Conservation (phyloP, 2,888 invertebrate species). For the Petrolisthes cinctipes region DNA sequence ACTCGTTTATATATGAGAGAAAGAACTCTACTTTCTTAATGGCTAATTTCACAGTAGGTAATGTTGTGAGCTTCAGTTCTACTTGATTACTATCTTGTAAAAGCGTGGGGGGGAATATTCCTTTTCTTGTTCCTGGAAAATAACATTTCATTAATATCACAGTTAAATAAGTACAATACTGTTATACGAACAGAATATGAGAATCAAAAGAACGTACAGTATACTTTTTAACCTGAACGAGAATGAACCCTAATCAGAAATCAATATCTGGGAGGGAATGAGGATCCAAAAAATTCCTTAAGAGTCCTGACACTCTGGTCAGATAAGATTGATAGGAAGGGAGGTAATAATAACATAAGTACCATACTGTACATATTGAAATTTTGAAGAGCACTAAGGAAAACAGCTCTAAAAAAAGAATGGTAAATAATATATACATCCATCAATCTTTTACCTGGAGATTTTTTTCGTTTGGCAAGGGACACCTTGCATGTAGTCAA, state of each 20-base stretch:
- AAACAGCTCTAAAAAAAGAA: neutral
- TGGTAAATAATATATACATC: neutral
- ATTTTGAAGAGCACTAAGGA: too few relatives aligned
- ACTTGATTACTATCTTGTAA: slow-evolving; percentile 35
- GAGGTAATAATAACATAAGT: too few relatives aligned
- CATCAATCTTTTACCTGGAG: slow-evolving; percentile 10
- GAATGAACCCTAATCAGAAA: too few relatives aligned
- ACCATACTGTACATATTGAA: too few relatives aligned
- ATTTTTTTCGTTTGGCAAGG: slow-evolving; percentile 44
- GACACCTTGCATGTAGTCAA: slow-evolving; percentile 36
- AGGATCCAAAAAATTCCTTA: too few relatives aligned
- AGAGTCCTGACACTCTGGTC: too few relatives aligned
- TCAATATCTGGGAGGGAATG: too few relatives aligned
- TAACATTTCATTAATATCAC: neutral
- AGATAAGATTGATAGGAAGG: too few relatives aligned
- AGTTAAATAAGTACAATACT: too few relatives aligned
- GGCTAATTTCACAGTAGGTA: slow-evolving; percentile 42
- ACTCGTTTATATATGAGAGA: slow-evolving; percentile 41
- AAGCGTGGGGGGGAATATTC: slow-evolving; percentile 34
- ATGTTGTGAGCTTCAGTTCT: slow-evolving; percentile 41
- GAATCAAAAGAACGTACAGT: too few relatives aligned
- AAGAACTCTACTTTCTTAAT: slow-evolving; percentile 50
- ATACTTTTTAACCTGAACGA: too few relatives aligned
- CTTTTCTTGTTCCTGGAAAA: slow-evolving; percentile 47
- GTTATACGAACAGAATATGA: too few relatives aligned